Percentiles rank a stretch among this genome's conserved stretches.
phyloP scores from a whole-genome alignment of 1,140 invertebrate species.

The Bathynomus jamesi region DNA sequence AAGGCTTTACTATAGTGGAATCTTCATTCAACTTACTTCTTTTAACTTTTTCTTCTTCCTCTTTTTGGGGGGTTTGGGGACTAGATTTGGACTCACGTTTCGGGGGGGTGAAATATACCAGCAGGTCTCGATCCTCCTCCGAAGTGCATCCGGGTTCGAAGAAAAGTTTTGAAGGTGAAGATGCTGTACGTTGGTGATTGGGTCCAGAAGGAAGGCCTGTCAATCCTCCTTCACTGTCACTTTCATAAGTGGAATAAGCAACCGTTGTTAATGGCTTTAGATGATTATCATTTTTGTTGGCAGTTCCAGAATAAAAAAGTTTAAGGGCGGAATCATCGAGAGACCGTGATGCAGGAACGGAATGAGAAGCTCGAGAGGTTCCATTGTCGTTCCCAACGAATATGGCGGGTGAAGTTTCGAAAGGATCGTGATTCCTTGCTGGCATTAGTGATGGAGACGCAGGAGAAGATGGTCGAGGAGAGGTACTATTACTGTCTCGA shows the following conservation, averaged over 20 bases:
- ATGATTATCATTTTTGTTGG: slow-evolving; percentile 35
- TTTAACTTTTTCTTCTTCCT: neutral
- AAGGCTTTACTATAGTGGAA: neutral
- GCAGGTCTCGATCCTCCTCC: neutral
- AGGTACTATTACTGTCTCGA: slow-evolving; percentile 46
- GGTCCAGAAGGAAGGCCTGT: slow-evolving; percentile 23
- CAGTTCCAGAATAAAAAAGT: slow-evolving; percentile 21
- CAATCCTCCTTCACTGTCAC: slow-evolving; percentile 37
- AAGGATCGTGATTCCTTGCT: neutral
- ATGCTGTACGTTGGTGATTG: slow-evolving; percentile 63
- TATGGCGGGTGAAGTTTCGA: neutral
- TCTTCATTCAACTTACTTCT: neutral
- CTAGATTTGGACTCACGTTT: neutral
- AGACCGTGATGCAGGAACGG: slow-evolving; percentile 38
- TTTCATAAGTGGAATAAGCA: slow-evolving; percentile 40
- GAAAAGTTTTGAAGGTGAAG: slow-evolving; percentile 63
- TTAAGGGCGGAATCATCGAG: slow-evolving; percentile 28
- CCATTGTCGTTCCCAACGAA: slow-evolving; percentile 15
- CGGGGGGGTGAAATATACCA: neutral
- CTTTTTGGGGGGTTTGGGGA: neutral
- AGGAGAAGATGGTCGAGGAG: slow-evolving; percentile 29
- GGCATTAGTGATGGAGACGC: slow-evolving; percentile 21
- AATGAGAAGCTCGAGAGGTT: slow-evolving; percentile 36
- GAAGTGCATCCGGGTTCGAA: slow-evolving; percentile 16
- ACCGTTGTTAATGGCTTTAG: slow-evolving; percentile 36